These are phyloP conservation scores for Lanistes nyassanus DNA, from an alignment of 1,140 invertebrate species.

Conservation along the genomic window DNA sequence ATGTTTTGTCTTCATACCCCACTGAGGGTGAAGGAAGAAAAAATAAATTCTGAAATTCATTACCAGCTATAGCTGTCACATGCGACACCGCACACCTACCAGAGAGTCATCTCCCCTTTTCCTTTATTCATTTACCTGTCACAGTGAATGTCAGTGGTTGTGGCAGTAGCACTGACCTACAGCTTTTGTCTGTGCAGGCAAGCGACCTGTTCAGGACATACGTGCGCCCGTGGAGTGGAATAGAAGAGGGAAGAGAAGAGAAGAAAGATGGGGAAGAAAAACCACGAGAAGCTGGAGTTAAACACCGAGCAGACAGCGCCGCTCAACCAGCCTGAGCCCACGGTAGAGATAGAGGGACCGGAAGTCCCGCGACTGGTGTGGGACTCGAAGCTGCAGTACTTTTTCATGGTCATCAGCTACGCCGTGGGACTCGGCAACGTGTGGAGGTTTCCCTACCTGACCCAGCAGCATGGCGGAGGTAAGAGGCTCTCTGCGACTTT, in stretches of 20 bases:
- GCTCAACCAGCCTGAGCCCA: neutral
- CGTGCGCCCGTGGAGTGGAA: no score
- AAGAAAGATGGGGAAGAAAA: neutral
- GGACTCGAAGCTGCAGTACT: conserved; percentile 58
- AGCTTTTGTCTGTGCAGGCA: no score
- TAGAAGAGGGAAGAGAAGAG: neutral
- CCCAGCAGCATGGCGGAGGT: conserved; percentile 60
- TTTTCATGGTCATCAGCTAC: conserved; percentile 61
- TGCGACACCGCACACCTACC: no score
- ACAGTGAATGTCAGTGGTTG: no score
- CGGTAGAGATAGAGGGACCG: neutral
- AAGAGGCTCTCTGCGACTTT: conserved; percentile 14
- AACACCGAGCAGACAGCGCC: conserved; percentile 17
- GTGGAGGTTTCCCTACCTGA: conserved; percentile 62
- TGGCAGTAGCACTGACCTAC: no score
- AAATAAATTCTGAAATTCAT: no score
- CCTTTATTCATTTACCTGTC: no score
- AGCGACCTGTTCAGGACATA: no score
- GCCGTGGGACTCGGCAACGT: conserved; percentile 62
- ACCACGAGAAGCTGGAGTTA: conserved; percentile 3
- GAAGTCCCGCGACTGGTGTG: conserved; percentile 36
- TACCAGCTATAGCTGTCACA: no score
- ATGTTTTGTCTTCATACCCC: no score
- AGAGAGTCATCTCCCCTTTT: no score
- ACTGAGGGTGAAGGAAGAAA: no score